Conservation (phyloP, 2,888 invertebrate species). For the Anticlea derivata region DNA sequence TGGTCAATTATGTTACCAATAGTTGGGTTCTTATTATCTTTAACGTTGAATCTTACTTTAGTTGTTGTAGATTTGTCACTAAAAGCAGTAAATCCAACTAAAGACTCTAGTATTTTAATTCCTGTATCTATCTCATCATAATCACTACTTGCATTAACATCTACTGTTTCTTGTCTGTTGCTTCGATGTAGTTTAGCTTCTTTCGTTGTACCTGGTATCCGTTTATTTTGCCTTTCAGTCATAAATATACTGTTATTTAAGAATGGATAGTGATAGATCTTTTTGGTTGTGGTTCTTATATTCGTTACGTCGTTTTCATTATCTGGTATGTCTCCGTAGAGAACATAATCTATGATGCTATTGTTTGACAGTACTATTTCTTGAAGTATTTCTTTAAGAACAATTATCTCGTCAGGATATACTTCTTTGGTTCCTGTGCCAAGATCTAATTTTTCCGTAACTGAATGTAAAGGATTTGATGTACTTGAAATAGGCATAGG, state of each 20-base stretch:
- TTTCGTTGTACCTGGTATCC: background rate
- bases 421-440: background rate
- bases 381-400: conserved; percentile 16
- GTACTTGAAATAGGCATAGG: background rate
- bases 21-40: background rate
- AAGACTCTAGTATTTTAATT: conserved; percentile 14
- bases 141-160: background rate
- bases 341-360: conserved; percentile 18
- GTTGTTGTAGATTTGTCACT: background rate
- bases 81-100: background rate
- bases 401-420: conserved; percentile 5
- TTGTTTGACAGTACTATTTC: conserved; percentile 13
- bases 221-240: background rate
- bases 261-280: background rate
- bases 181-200: background rate
- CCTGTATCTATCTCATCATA: conserved; percentile 4
- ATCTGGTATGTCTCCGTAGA: conserved; percentile 5
- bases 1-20: background rate
- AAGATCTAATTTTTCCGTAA: background rate
- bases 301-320: background rate
- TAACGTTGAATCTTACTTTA: background rate
- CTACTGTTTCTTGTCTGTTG: too few species aligned
- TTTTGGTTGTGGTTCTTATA: background rate
- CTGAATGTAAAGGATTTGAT: background rate
- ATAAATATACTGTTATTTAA: background rate